These are phyloP conservation scores for Matsumurasca onukii DNA, from an alignment of 1,140 invertebrate genomes.

Conservation along the genomic window DNA sequence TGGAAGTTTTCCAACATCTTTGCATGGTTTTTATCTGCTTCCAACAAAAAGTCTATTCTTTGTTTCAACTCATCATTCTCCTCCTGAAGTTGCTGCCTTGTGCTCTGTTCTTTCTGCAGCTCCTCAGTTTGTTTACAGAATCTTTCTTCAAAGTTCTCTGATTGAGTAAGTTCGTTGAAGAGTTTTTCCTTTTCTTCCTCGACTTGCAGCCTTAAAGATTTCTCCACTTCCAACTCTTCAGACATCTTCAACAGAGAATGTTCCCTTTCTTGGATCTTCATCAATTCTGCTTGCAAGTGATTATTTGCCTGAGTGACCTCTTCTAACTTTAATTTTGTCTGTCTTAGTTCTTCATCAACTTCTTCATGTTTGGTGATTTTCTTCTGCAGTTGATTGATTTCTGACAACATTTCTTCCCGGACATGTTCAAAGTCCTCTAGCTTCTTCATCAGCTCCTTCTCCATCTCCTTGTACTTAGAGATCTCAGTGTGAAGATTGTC, in stretches of 20 bases:
- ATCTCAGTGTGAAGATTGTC: conserved; percentile 36
- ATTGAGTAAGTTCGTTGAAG: conserved; percentile 15
- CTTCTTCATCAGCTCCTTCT: conserved; percentile 15
- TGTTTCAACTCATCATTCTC: conserved; percentile 29
- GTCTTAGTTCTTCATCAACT: conserved; percentile 22
- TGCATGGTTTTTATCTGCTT: conserved; percentile 28
- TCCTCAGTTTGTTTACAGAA: conserved; percentile 7
- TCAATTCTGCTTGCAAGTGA: conserved; percentile 28
- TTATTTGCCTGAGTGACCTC: conserved; percentile 1
- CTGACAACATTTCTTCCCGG: conserved; percentile 5
- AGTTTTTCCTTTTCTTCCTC: conserved; percentile 20
- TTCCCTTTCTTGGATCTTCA: conserved; percentile 27
- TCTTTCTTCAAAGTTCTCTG: conserved; percentile 23
- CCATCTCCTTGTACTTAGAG: conserved; percentile 26
- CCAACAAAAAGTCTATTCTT: conserved; percentile 6
- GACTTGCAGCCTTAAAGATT: conserved; percentile 11
- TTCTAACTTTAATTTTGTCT: conserved; percentile 11
- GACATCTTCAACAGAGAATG: not conserved
- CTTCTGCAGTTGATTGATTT: conserved; percentile 18
- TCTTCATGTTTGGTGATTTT: conserved; percentile 9
- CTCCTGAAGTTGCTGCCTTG: conserved; percentile 14
- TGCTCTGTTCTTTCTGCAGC: conserved; percentile 19
- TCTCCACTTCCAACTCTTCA: conserved; percentile 23
- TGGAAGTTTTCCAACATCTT: conserved; percentile 12
- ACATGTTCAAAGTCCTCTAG: conserved; percentile 14